phyloP scores from a whole-genome alignment of 2,888 invertebrate genomes.

The Chironomus tentans region DNA sequence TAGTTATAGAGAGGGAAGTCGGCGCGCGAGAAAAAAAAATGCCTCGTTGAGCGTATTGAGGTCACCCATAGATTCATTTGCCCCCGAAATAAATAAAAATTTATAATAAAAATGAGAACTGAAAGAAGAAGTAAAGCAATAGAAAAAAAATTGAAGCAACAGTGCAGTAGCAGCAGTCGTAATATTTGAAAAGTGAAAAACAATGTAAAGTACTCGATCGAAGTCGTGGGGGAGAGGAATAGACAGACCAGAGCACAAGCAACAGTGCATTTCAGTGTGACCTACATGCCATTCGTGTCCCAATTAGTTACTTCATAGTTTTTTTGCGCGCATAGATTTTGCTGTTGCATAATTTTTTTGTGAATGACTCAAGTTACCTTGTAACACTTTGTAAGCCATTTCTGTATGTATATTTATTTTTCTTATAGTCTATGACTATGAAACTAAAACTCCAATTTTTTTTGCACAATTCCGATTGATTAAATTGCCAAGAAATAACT shows the following conservation, averaged over 20 bases:
- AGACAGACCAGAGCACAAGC: no score
- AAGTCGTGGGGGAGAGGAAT: neutral
- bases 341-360: slow-evolving; percentile 24
- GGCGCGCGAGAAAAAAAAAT: neutral
- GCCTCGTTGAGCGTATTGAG: neutral
- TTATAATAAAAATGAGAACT: neutral
- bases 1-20: slow-evolving; percentile 10
- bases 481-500: neutral
- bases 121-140: neutral
- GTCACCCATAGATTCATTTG: slow-evolving; percentile 6
- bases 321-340: slow-evolving; percentile 24
- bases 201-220: neutral
- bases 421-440: neutral
- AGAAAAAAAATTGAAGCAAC: slow-evolving; percentile 1
- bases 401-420: slow-evolving; percentile 6
- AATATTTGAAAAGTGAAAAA: neutral
- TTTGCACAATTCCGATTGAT: slow-evolving; percentile 12
- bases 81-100: neutral
- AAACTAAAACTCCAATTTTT: neutral
- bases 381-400: slow-evolving; percentile 26
- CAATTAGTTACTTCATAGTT: slow-evolving; percentile 23
- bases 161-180: neutral
- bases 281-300: slow-evolving; percentile 23
- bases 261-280: neutral
- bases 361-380: slow-evolving; percentile 27